Evolutionary conservation across 2,797 vertebrate species (phyloP), one percentile per base, ranked within the genome.

Genomic region (Muscicapa striata): DNA sequence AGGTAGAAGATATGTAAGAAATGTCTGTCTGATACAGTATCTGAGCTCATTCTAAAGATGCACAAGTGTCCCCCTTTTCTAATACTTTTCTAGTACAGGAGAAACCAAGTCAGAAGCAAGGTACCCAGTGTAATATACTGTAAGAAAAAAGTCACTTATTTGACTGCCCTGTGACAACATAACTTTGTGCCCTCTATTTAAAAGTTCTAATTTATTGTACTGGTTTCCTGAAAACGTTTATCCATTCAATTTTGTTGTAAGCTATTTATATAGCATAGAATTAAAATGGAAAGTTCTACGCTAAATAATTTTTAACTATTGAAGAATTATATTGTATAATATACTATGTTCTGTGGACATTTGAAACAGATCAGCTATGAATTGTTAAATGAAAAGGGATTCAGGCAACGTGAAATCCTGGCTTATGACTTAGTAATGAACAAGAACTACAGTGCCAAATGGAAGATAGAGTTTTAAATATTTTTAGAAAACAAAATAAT

Each of bases 141-240:
- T 72, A 95, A 89, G 61, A 88, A 94, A 85, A 91, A 86, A 23
- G 73, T 96, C 86, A 79, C 48, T 85, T 95, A 45, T 77, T 92
- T 89, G 95, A 95, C 93, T 97, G 81, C 85, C 89, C 81, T 84
- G 82, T 96, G 89, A 92, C 81, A 89, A 40, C 54, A 10, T 82
- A 95, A 76, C 78, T 93, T 94, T 94, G 43, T 94, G 79, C 83
- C 91, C 91, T 95, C 30, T 96, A 95, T 95, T 96, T 96, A 92
- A 96, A 94, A 83, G 76, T 86, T 86, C 84, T 97, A 95, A 96
- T 95, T 96, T 93, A 84, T 95, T 97, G 52, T 96, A 92, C 68
- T 96, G 84, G 81, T 95, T 96, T 94, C 87, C 88, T 97, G 74
- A 96, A 94, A 96, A 95, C 87, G 95, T 97, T 90, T 96, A 79